Conservation (phyloP, 2,888 invertebrate genomes). For the Reticulitermes lucifugus region DNA sequence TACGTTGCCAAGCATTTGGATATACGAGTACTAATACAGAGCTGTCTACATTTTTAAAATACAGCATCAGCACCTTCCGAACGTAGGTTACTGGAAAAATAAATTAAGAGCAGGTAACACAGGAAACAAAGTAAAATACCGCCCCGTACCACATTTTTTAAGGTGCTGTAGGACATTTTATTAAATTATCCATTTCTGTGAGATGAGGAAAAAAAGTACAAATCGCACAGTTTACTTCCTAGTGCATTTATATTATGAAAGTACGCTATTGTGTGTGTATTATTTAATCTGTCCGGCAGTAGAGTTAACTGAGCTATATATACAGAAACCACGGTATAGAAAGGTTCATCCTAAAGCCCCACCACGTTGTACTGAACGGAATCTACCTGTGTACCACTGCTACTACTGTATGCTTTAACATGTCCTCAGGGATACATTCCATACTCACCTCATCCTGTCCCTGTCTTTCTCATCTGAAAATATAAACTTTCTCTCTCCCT, state of each 20-base stretch:
- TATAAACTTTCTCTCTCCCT: background rate
- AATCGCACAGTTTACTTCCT: background rate
- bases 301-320: background rate
- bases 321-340: background rate
- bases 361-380: background rate
- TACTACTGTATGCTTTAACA: constrained; percentile 35
- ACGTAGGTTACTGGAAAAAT: background rate
- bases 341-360: background rate
- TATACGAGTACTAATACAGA: too few relatives aligned
- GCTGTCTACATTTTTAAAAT: too few relatives aligned
- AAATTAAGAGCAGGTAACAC: background rate
- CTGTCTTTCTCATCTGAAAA: constrained; percentile 13
- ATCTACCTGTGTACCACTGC: constrained; percentile 23
- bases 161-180: constrained; percentile 30
- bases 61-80: background rate
- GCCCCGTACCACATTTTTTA: background rate
- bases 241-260: constrained; percentile 30
- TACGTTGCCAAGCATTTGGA: too few relatives aligned
- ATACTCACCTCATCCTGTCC: constrained; percentile 5
- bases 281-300: constrained; percentile 30
- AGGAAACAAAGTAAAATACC: background rate
- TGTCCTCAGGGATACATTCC: constrained; percentile 33
- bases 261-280: constrained; percentile 20
- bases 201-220: background rate
- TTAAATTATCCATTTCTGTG: constrained; percentile 13